Evolutionary conservation across 2,888 invertebrate genomes (phyloP), one percentile per base, ranked within the genome.

Genomic region (Drosophila stalkeri): DNA sequence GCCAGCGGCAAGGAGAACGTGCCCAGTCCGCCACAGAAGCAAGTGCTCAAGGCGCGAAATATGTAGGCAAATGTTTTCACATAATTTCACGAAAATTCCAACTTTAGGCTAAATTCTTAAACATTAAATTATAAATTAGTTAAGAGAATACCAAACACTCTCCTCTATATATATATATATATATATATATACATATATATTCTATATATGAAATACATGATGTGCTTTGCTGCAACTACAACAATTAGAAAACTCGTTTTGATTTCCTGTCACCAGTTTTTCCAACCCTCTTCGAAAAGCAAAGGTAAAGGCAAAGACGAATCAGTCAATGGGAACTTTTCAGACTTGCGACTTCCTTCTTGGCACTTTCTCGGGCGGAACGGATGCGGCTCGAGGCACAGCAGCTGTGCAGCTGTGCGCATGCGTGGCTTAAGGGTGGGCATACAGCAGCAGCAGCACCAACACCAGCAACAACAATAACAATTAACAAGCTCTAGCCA

Each of bases 1-100:
- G 82, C 91, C 47, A 91, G 77, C 23, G 93, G 93, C 61, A 93
- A 93, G 77, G 93, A 93, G 72, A 93, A 93, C 72, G 74, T 92
- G 46, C 92, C 92, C 51, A 86, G 83, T 70, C 90, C 92, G 78
- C 85, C 85, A 12, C 92, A 92, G 75, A 88, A 92, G 81, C 92
- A 92, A 69, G 90, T 92, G 68, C 89, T 92, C 47, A 92, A 92
- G 76, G 77, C 92, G 68, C 88, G 92, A 69, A 92, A 92, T 71
- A 80, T 88, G 73, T 91, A 77, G 62, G 55, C 12, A 23, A 16
- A 33, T 12, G 39, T 31, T 8, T 31, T 9, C 46, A 47, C 12
- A 9, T 5, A 16, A 51, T 23, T 33, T n/a, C 16, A 31, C 43
- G 27, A 41, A 71, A 75, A 65, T 41, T 49, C 47, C 33, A 35